Evolutionary conservation across 2,888 invertebrate species (phyloP).

Genomic region (Eupithecia subumbrata): DNA sequence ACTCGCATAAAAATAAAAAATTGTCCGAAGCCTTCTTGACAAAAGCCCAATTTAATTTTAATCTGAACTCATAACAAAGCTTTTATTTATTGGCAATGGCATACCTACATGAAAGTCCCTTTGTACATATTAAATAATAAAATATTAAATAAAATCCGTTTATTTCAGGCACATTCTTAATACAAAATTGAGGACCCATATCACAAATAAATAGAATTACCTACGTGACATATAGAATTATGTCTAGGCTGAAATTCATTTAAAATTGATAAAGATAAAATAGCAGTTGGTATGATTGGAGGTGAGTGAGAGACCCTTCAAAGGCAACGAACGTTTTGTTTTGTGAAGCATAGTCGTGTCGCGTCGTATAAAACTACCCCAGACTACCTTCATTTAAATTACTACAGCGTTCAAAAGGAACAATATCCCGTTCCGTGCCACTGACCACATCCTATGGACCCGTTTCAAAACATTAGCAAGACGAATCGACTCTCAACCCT

Average conservation of each 20-base stretch:
- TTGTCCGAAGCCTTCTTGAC: background rate
- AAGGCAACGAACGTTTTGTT: background rate
- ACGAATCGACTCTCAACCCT: slow-evolving; percentile 30
- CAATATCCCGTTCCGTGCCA: slow-evolving; percentile 16
- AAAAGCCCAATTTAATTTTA: background rate
- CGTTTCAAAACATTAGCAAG: slow-evolving; percentile 43
- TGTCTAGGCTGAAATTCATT: background rate
- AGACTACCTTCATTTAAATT: slow-evolving; percentile 14
- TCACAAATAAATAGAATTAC: background rate
- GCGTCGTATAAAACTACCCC: background rate
- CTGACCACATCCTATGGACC: slow-evolving; percentile 49
- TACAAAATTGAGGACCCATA: background rate
- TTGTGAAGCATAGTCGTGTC: background rate
- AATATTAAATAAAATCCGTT: background rate
- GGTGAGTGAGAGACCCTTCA: background rate
- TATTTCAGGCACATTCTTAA: background rate
- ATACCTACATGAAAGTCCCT: no score
- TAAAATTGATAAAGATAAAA: background rate
- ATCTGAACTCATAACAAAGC: background rate
- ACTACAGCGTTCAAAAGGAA: slow-evolving; percentile 15
- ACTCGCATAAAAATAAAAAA: background rate
- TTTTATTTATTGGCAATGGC: no score
- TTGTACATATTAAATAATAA: background rate
- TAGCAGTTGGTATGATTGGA: background rate
- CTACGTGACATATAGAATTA: background rate